Conservation (phyloP, 1,140 invertebrate species). For the Yoshiicerus persimilis region DNA sequence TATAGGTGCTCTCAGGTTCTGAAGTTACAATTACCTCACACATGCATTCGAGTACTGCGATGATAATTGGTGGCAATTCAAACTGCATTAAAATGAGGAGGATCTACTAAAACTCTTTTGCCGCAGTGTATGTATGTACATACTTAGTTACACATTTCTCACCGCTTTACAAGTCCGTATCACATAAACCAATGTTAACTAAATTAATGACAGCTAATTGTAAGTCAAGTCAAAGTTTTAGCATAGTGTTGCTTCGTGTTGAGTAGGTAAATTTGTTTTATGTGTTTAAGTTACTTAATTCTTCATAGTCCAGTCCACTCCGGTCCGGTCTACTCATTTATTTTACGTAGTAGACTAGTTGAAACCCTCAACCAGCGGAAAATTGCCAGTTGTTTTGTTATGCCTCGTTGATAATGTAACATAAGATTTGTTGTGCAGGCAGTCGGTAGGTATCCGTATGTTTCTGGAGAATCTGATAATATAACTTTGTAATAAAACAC, state of each 20-base stretch:
- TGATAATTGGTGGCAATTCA: background rate
- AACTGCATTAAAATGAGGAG: conserved; percentile 1
- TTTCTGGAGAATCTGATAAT: conserved; percentile 20
- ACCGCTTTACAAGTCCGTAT: background rate
- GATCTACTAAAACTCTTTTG: background rate
- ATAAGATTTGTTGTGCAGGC: background rate
- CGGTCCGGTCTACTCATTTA: background rate
- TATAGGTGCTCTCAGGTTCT: background rate
- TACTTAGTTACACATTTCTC: background rate
- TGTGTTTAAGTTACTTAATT: background rate
- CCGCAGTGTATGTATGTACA: background rate
- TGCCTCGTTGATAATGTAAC: background rate
- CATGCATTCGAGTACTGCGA: background rate
- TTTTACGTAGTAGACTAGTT: too few species aligned
- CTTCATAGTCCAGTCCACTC: background rate
- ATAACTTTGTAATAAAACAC: background rate
- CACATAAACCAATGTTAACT: background rate
- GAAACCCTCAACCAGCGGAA: background rate
- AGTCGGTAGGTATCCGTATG: background rate
- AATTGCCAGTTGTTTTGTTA: background rate
- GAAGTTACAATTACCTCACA: conserved; percentile 11
- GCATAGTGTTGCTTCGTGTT: background rate
- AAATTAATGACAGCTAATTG: background rate
- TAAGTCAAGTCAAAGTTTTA: background rate
- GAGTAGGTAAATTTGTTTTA: background rate